phyloP scores from a whole-genome alignment of 2,888 invertebrate genomes.

The Hirtodrosophila cameraria region DNA sequence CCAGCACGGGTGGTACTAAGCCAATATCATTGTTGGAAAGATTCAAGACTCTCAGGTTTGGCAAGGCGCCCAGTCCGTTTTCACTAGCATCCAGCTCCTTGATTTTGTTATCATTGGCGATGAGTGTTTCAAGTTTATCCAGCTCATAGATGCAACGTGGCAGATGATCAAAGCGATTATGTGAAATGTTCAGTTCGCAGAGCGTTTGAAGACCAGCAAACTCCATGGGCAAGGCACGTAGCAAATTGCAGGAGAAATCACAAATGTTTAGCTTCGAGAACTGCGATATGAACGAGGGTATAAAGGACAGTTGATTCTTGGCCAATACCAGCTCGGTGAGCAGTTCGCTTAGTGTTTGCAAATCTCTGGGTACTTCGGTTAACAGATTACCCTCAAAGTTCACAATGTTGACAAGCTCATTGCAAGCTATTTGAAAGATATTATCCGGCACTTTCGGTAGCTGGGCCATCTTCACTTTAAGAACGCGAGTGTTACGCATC shows the following conservation, averaged over 20 bases:
- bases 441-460: conserved; percentile 42
- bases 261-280: conserved; percentile 87
- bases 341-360: conserved; percentile 84
- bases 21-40: conserved; percentile 90
- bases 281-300: conserved; percentile 87
- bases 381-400: conserved; percentile 45
- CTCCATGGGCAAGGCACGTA: conserved; percentile 86
- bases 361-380: conserved; percentile 63
- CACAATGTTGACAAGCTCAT: conserved; percentile 56
- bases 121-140: conserved; percentile 89
- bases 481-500: conserved; percentile 52
- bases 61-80: conserved; percentile 86
- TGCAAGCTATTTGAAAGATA: conserved; percentile 43
- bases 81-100: conserved; percentile 86
- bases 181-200: conserved; percentile 88
- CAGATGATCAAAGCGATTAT: conserved; percentile 89
- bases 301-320: conserved; percentile 86
- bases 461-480: conserved; percentile 13
- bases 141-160: conserved; percentile 90
- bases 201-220: conserved; percentile 89
- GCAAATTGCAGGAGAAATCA: conserved; percentile 88
- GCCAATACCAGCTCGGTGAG: conserved; percentile 88
- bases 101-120: conserved; percentile 90
- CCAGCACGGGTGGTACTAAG: conserved; percentile 92
- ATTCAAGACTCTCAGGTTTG: conserved; percentile 87